Conservation (phyloP, 2,113 vertebrate species). For the Semnornis frantzii region DNA sequence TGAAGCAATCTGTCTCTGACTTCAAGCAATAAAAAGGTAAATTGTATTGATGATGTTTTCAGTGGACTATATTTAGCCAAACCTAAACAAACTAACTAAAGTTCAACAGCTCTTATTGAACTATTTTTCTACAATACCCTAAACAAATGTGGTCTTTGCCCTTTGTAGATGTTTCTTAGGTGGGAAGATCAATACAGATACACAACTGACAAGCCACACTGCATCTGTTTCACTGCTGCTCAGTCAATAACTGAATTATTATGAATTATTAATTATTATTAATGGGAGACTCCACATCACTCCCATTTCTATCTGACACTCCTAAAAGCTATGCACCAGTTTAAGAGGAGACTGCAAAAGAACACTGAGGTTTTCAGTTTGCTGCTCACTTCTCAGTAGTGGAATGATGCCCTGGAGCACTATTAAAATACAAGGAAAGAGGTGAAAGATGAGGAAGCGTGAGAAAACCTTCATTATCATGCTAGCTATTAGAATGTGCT, state of each 20-base stretch:
- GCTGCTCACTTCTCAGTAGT: neutral
- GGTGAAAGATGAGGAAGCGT: constrained; percentile 13
- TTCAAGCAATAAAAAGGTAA: neutral
- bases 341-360: neutral
- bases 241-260: neutral
- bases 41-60: neutral
- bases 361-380: neutral
- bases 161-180: neutral
- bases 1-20: neutral
- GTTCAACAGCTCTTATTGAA: neutral
- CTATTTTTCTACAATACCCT: neutral
- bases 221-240: neutral
- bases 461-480: neutral
- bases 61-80: neutral
- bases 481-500: neutral
- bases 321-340: neutral
- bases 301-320: neutral
- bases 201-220: neutral
- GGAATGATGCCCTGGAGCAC: constrained; percentile 5
- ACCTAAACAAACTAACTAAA: neutral
- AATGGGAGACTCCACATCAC: neutral
- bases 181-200: neutral
- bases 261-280: neutral
- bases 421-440: neutral
- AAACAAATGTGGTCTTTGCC: neutral